Conservation (phyloP, 92 coral and sea anemone genomes). For the Bergia sp. region DNA sequence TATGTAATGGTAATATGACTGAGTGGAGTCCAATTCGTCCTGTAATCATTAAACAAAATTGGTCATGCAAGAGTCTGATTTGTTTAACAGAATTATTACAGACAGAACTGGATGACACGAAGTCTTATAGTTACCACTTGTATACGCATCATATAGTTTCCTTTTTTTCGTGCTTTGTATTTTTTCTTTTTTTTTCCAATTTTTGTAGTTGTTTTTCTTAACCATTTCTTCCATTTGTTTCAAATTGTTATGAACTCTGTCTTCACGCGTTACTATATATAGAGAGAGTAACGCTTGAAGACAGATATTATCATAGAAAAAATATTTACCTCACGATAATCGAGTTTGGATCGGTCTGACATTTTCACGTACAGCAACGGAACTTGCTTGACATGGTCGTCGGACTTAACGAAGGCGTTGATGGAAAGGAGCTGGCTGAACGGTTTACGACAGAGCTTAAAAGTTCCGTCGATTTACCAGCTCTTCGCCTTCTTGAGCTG, state of each 20-base stretch:
- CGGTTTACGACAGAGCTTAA: conserved; percentile 24
- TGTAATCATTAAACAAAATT: not conserved
- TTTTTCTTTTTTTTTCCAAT: too few species aligned
- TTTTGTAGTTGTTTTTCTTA: not conserved
- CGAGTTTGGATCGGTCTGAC: too few species aligned
- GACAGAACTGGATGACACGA: not conserved
- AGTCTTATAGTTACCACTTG: not conserved
- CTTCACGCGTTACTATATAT: too few species aligned
- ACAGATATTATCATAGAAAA: too few species aligned
- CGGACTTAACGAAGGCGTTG: conserved; percentile 29
- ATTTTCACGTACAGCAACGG: too few species aligned
- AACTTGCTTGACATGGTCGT: not conserved
- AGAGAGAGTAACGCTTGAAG: too few species aligned
- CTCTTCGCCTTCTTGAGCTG: conserved; percentile 35
- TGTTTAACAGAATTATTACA: not conserved
- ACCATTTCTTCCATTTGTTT: too few species aligned
- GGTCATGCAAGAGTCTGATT: not conserved
- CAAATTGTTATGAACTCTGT: too few species aligned
- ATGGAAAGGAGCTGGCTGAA: conserved; percentile 29
- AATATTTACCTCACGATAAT: too few species aligned
- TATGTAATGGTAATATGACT: not conserved
- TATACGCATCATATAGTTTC: too few species aligned
- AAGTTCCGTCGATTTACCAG: conserved; percentile 40
- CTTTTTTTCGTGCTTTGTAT: too few species aligned
- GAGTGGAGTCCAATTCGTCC: not conserved